These are phyloP conservation scores for Alouatta palliata DNA, from an alignment of 2,113 vertebrate genomes.

Conservation along the genomic window DNA sequence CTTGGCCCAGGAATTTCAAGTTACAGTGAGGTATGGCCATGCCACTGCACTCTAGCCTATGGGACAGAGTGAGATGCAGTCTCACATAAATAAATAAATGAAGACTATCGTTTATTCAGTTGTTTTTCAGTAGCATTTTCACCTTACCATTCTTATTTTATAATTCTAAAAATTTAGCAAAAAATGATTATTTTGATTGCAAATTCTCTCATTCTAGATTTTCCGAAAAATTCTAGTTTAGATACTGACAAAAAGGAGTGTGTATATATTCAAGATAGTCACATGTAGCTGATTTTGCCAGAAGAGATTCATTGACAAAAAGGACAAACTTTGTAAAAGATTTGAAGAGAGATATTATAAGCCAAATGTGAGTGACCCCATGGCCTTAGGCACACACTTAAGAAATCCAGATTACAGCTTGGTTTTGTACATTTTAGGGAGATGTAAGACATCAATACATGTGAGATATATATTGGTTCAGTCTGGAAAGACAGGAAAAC, in stretches of 20 bases:
- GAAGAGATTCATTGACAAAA: not conserved
- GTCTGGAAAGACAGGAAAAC: no score
- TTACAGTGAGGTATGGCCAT: not conserved
- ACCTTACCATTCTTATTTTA: not conserved
- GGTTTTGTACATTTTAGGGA: no score
- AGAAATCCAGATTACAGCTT: no score
- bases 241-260: not conserved
- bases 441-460: no score
- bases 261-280: not conserved
- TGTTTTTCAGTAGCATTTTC: not conserved
- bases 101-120: not conserved
- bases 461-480: no score
- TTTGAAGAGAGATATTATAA: no score
- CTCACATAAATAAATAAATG: not conserved
- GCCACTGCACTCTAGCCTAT: not conserved
- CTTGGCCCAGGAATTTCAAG: not conserved
- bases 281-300: not conserved
- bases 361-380: no score
- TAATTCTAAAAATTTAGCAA: not conserved
- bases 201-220: not conserved
- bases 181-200: not conserved
- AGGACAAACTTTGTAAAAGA: no score
- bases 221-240: constrained; percentile 1
- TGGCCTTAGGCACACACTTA: no score
- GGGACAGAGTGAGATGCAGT: not conserved